Conservation (phyloP, 23 tunicate genomes). For the Phallusia fumigata region DNA sequence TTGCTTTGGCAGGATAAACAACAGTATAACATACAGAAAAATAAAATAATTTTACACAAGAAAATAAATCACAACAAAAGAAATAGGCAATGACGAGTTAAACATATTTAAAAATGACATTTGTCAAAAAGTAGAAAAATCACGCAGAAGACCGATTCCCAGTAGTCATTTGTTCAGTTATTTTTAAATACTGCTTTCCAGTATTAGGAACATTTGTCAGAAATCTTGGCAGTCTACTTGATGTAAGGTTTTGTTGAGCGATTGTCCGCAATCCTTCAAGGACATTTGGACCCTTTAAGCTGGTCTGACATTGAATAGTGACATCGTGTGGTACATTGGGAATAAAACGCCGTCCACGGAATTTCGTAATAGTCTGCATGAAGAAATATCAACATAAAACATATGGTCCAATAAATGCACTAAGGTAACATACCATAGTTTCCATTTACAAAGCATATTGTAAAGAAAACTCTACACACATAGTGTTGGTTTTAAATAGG, state of each 20-base stretch:
- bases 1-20: too few relatives aligned
- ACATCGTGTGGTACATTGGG: conserved; percentile 22
- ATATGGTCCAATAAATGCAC: too few relatives aligned
- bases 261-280: conserved; percentile 48
- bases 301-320: conserved; percentile 25
- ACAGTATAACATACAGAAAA: too few relatives aligned
- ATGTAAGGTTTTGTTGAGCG: conserved; percentile 14
- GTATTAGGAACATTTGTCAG: conserved; percentile 36
- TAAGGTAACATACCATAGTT: too few relatives aligned
- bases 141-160: not conserved
- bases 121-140: not conserved
- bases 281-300: conserved; percentile 31
- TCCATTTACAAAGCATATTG: too few relatives aligned
- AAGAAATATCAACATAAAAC: too few relatives aligned
- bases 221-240: conserved; percentile 31
- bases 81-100: not conserved
- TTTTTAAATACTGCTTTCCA: conserved; percentile 31
- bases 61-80: not conserved
- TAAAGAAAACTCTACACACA: too few relatives aligned
- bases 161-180: conserved; percentile 17
- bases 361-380: conserved; percentile 36
- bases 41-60: too few relatives aligned
- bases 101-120: not conserved
- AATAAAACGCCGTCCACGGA: conserved; percentile 31
- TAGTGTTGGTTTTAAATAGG: too few relatives aligned